Evolutionary conservation across 2,888 invertebrate species (phyloP), one percentile per base, ranked within the genome.

Genomic region (Euplagia quadripunctaria): DNA sequence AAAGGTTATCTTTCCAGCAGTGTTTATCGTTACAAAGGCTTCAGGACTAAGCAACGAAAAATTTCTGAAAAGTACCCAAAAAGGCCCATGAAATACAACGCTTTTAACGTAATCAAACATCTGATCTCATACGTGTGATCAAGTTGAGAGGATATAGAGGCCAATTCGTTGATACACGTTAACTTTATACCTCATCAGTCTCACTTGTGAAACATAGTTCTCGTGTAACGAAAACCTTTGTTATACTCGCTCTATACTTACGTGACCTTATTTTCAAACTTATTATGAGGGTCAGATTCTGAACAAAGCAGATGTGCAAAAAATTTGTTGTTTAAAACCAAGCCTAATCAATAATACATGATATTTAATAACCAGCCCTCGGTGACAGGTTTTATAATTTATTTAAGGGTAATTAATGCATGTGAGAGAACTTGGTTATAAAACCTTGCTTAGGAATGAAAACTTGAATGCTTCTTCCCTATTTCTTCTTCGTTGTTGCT

Each of bases 41-140:
- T 69, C 11, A 14, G 5, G 12, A 49, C 41, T 4, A 46, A 71
- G 4, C 51, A 51, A 49, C 12, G 17, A 46, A 17, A n/a, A 73
- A 68, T 52, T 76, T 17, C 46, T 55, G 73, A 61, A 70, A 66
- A 63, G 61, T 63, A 69, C 51, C 43, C 20, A 64, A 64, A 68
- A 73, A 46, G 61, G 41, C 42, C 42, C 68, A 72, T 75, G 76
- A 77, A 82, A 71, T 77, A 72, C 55, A 63, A 72, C 43, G 75
- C 84, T 79, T 76, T 82, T 71, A 79, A 77, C 42, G 64, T 73
- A 74, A 84, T 77, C 77, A 79, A 46, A 63, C 82, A 83, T 77
- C 81, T 83, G 82, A 14, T 76, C 65, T 73, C 70, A 74, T 82
- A 82, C 86, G 84, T 90, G 89, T 89, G 85, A 91, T 91, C 86